Evolutionary conservation across 2,797 vertebrate species (phyloP).

Genomic region (Denticeps clupeoides): DNA sequence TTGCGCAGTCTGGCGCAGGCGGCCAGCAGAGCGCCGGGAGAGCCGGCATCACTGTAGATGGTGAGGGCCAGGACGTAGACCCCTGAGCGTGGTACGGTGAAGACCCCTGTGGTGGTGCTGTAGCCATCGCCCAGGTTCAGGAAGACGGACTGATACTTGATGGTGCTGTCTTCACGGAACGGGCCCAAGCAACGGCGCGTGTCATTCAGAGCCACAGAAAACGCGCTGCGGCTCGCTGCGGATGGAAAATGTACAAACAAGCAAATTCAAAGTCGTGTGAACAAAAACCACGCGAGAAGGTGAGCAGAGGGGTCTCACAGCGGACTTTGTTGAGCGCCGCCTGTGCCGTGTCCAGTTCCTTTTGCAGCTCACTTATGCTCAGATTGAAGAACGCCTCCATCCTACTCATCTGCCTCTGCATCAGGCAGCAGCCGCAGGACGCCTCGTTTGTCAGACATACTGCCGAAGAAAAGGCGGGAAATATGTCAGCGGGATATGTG

Average conservation of each 20-base stretch:
- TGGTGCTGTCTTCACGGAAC: fast-evolving
- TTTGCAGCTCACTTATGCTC: constrained; percentile 11
- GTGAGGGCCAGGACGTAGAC: constrained; percentile 54
- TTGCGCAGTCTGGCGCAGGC: constrained; percentile 39
- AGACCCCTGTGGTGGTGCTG: constrained; percentile 29
- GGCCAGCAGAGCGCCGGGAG: neutral
- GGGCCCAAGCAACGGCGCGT: constrained; percentile 23
- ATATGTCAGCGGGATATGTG: neutral
- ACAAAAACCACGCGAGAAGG: no score
- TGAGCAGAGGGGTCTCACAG: constrained; percentile 38
- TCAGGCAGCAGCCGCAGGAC: constrained; percentile 58
- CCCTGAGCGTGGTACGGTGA: constrained; percentile 41
- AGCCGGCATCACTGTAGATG: constrained; percentile 41
- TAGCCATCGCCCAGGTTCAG: constrained; percentile 47
- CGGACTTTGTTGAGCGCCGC: constrained; percentile 30
- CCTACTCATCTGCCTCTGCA: constrained; percentile 39
- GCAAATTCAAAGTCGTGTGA: no score
- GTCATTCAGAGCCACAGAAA: constrained; percentile 47
- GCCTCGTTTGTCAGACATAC: constrained; percentile 38
- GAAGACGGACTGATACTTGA: constrained; percentile 39
- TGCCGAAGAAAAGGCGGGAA: constrained; percentile 16
- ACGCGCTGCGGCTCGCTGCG: constrained; percentile 51
- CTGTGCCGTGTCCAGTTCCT: constrained; percentile 24
- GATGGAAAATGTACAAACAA: neutral
- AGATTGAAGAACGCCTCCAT: constrained; percentile 42